Conservation (phyloP, 2,888 invertebrate species). For the Eilema depressum region DNA sequence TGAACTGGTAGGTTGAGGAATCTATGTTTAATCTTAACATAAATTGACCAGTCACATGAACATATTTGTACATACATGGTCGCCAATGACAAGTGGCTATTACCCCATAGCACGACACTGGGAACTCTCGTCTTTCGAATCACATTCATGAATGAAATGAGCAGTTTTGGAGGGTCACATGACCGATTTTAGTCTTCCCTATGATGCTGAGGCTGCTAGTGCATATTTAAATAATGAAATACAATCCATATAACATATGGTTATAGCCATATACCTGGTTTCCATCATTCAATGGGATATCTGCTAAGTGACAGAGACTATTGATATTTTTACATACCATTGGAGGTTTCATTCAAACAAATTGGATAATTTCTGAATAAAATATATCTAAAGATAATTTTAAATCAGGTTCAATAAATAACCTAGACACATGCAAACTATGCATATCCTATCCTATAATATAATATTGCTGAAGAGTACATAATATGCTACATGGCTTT, state of each 20-base stretch:
- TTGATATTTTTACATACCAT: no score
- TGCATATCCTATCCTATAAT: conserved; percentile 25
- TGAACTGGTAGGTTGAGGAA: background rate
- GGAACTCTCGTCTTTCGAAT: background rate
- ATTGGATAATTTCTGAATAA: background rate
- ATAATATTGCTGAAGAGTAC: conserved; percentile 42
- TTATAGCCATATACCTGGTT: no score
- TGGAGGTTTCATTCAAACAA: background rate
- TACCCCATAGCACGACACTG: background rate
- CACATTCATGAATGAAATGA: background rate
- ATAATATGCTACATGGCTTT: conserved; percentile 32
- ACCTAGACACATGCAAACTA: conserved; percentile 18
- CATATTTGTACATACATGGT: no score
- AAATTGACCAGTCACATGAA: background rate
- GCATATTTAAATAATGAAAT: no score
- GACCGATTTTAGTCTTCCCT: background rate
- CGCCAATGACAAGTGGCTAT: no score
- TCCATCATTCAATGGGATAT: no score
- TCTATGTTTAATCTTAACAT: background rate
- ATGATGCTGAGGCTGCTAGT: no score
- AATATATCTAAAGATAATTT: background rate
- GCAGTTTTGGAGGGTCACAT: background rate
- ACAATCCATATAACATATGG: no score
- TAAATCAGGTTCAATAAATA: conserved; percentile 17
- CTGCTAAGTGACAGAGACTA: no score